A percentile compares a stretch with the other conserved stretches of the same genome.
phyloP scores from a whole-genome alignment of 2,113 vertebrate genomes.

The Eurystomus gularis region DNA sequence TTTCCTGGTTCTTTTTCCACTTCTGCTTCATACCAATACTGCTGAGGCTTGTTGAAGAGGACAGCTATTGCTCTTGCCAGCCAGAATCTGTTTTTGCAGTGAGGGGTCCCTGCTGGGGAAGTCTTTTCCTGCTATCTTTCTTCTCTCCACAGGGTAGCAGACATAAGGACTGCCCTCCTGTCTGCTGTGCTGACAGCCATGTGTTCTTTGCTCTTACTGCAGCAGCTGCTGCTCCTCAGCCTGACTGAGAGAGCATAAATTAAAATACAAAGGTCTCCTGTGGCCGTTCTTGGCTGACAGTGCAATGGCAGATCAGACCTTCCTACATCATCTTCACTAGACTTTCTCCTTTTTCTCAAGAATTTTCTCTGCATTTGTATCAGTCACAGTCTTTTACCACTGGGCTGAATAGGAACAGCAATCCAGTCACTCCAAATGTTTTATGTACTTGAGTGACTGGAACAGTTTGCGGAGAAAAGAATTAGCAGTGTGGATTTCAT shows the following conservation, averaged over 20 bases:
- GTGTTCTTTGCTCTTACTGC: not conserved
- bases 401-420: not conserved
- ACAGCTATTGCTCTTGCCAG: conserved; percentile 11
- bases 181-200: conserved; percentile 29
- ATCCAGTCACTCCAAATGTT: not conserved
- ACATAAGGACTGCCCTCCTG: not conserved
- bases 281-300: conserved; percentile 33
- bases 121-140: conserved; percentile 2
- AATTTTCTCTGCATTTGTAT: conserved; percentile 6
- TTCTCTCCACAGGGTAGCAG: not conserved
- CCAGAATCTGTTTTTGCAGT: conserved; percentile 9
- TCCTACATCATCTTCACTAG: conserved; percentile 26
- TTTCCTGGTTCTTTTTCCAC: not conserved
- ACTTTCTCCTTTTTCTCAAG: conserved; percentile 17
- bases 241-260: conserved; percentile 46
- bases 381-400: not conserved
- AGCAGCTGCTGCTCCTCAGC: conserved; percentile 50
- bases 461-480: not conserved
- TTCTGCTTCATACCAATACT: not conserved
- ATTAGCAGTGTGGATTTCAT: not conserved
- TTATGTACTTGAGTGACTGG: conserved; percentile 21
- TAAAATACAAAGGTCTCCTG: conserved; percentile 51
- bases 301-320: conserved; percentile 4
- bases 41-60: not conserved
- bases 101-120: conserved; percentile 33